These are phyloP conservation scores for Scophthalmus maximus DNA, from an alignment of 2,113 vertebrate genomes.

Conservation along the genomic window DNA sequence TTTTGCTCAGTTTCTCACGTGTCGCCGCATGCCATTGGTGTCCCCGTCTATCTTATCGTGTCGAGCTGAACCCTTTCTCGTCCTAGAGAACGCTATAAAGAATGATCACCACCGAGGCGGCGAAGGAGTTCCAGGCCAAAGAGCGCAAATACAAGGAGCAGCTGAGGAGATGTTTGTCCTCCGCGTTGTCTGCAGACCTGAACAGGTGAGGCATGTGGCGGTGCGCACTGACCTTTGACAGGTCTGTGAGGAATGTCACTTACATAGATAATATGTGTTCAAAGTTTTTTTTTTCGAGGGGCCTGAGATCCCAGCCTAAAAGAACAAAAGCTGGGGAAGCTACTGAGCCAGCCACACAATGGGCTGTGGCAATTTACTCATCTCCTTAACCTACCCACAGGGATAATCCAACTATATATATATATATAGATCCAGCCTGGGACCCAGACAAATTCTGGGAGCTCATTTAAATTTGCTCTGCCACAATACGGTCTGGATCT, in stretches of 20 bases:
- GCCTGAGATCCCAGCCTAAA: too few species aligned
- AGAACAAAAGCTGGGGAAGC: too few species aligned
- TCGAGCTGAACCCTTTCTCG: background rate
- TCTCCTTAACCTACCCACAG: too few species aligned
- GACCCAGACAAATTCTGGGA: too few species aligned
- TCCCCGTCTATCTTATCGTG: background rate
- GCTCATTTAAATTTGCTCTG: too few species aligned
- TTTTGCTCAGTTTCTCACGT: background rate
- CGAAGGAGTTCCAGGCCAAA: slow-evolving; percentile 69
- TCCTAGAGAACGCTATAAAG: slow-evolving; percentile 17
- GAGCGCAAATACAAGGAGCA: slow-evolving; percentile 70
- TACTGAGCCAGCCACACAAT: too few species aligned
- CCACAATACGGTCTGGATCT: too few species aligned
- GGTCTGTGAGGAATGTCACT: background rate
- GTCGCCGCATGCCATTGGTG: background rate
- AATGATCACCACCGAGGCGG: slow-evolving; percentile 67
- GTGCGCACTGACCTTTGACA: background rate
- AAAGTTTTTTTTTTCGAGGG: too few species aligned
- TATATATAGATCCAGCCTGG: too few species aligned
- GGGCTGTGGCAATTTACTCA: too few species aligned
- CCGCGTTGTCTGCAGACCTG: slow-evolving; percentile 69
- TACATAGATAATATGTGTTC: too few species aligned
- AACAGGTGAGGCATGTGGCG: slow-evolving; percentile 46
- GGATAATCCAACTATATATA: too few species aligned
- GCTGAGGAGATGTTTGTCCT: slow-evolving; percentile 68